phyloP scores from a whole-genome alignment of 1,140 invertebrate species.

The Sogatella furcifera region DNA sequence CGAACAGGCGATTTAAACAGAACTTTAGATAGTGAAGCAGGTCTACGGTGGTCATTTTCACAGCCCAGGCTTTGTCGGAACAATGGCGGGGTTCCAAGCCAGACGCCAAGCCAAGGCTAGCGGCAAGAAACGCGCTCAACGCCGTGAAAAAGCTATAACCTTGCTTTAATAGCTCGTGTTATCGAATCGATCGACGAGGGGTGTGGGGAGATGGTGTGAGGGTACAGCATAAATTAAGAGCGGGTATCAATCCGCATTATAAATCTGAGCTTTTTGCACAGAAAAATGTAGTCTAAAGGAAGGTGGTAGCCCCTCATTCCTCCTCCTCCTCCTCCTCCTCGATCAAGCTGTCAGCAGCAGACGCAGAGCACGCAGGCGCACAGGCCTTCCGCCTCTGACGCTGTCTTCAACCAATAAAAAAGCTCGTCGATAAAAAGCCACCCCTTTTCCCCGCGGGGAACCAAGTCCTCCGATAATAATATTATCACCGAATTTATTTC shows the following conservation, averaged over 20 bases:
- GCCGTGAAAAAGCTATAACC: too few relatives aligned
- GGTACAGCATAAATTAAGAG: background rate
- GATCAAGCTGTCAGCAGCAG: conserved; percentile 8
- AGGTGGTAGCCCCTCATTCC: background rate
- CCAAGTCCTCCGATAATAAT: background rate
- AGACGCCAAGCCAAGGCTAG: too few relatives aligned
- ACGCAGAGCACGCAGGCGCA: background rate
- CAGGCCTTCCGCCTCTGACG: background rate
- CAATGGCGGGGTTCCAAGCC: too few relatives aligned
- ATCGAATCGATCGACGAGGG: background rate
- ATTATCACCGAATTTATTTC: conserved; percentile 1
- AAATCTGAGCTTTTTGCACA: background rate
- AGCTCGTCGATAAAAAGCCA: background rate
- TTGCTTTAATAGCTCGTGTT: too few relatives aligned
- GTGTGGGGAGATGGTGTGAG: background rate
- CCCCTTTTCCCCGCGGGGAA: background rate
- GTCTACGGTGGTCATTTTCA: too few relatives aligned
- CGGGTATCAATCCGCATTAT: conserved; percentile 1
- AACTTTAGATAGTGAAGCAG: too few relatives aligned
- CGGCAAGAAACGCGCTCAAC: too few relatives aligned
- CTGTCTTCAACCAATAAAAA: conserved; percentile 8
- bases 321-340: background rate
- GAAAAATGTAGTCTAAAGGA: background rate
- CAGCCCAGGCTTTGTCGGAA: too few relatives aligned
- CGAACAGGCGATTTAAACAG: too few relatives aligned